A percentile compares a stretch with the other conserved stretches of the same genome.
These are phyloP conservation scores for Karalla daura DNA, from an alignment of 2,797 vertebrate species.

Conservation along the genomic window DNA sequence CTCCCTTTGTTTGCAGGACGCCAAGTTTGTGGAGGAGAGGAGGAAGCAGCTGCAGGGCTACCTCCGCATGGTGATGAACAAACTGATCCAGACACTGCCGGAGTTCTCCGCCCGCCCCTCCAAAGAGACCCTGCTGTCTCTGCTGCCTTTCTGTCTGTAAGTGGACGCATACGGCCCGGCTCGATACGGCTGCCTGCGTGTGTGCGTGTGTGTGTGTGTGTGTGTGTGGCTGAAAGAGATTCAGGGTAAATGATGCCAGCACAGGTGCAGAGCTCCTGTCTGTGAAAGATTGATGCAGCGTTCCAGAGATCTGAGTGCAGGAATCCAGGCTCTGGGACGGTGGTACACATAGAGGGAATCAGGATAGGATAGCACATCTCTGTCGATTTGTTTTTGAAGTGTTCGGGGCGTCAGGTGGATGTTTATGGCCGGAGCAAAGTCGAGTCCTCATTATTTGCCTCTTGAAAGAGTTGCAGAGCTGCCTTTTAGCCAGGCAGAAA, in stretches of 20 bases:
- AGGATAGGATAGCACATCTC: background rate
- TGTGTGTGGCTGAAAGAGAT: constrained; percentile 3
- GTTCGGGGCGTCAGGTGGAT: background rate
- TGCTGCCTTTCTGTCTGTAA: constrained; percentile 97
- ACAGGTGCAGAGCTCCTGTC: background rate
- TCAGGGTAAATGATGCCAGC: background rate
- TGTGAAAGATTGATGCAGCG: constrained; percentile 7
- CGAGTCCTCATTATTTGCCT: background rate
- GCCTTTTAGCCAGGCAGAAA: background rate
- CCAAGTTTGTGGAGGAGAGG: constrained; percentile 97
- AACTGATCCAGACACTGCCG: constrained; percentile 94
- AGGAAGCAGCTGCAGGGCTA: constrained; percentile 96
- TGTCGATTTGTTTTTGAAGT: background rate
- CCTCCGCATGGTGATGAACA: constrained; percentile 97
- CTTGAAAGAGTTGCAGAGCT: background rate
- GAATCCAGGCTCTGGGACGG: background rate
- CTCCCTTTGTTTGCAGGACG: constrained; percentile 84
- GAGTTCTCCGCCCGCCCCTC: constrained; percentile 91
- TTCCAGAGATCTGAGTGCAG: background rate
- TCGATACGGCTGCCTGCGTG: background rate
- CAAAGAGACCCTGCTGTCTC: constrained; percentile 92
- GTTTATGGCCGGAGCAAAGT: background rate
- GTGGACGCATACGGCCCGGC: constrained; percentile 67
- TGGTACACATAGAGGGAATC: background rate
- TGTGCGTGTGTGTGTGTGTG: background rate